Base-by-base conservation (phyloP, 2,888 invertebrate species). In the Pycnomerus fuliginosus region DNA sequence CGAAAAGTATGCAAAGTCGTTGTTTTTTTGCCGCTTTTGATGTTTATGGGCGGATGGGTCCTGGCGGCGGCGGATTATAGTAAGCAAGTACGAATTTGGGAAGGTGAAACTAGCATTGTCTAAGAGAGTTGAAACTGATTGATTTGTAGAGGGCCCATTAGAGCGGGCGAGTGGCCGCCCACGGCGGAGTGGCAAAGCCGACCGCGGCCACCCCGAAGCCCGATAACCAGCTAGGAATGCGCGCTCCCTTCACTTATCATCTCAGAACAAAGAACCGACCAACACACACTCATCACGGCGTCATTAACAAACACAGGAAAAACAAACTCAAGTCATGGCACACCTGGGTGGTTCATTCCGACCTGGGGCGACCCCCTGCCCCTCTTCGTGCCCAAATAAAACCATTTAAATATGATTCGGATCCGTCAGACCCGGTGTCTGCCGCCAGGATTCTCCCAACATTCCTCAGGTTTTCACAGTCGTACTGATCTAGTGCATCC, bases 251-350 rank as follows among this genome's bases (percentile, higher is more conserved):
- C 53, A 50, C 54, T 56, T 54, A 56, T 56, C 56, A 53, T 53
- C 50, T 52, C 50, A 50, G 55, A 59, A 61, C 58, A 61, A 58
- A 61, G 61, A 56, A 54, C 53, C 53, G 53, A 61, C 61, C 65
- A 64, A 63, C 66, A 48, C 53, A 68, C 69, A 69, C 71, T 68
- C 71, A 70, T 70, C 70, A 67, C 68, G 61, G 64, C 67, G 69
- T 69, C 70, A 70, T 71, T 70, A 71, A 71, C 69, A 70, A 69
- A 70, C 70, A 69, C 67, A 67, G 69, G 69, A 69, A 69, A 69
- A 70, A 69, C 69, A 69, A 69, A 68, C 69, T 66, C 64, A 52
- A 56, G 61, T 63, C 61, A 64, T 64, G 65, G 68, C 62, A 67
- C 70, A 70, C 70, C 70, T 70, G 70, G 70, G 70, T 70, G 70